Conservation (phyloP, 2,113 vertebrate genomes). For the Nothobranchius furzeri region DNA sequence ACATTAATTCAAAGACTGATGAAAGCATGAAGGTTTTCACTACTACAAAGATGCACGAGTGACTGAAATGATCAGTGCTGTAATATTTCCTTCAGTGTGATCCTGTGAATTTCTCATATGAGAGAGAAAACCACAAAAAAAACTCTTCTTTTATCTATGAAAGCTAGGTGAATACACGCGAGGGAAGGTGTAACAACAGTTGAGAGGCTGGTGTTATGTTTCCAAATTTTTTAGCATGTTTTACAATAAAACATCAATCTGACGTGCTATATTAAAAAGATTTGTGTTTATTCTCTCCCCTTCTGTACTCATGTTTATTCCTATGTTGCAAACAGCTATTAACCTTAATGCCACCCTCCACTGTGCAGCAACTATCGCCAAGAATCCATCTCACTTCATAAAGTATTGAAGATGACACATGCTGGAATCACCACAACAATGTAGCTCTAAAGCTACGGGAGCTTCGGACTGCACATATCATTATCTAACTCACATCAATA, state of each 20-base stretch:
- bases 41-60: constrained; percentile 20
- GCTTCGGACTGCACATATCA: constrained; percentile 18
- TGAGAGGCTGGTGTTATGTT: no score
- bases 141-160: no score
- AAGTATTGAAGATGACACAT: constrained; percentile 4
- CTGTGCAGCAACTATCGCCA: constrained; percentile 27
- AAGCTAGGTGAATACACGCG: no score
- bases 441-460: neutral
- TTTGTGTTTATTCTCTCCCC: neutral
- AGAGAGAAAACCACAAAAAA: constrained; percentile 26
- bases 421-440: constrained; percentile 11
- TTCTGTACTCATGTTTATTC: neutral
- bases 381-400: constrained; percentile 23
- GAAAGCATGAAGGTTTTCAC: no score
- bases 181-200: no score
- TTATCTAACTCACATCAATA: constrained; percentile 50
- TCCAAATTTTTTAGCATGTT: neutral
- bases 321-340: constrained; percentile 13
- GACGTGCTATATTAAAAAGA: neutral
- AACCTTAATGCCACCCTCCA: constrained; percentile 19
- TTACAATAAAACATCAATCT: neutral
- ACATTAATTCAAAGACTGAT: no score
- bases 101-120: constrained; percentile 35
- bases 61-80: constrained; percentile 64
- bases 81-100: constrained; percentile 65